Percentiles rank a stretch among this genome's conserved stretches.
These are phyloP conservation scores for Aphidoletes aphidimyza DNA, from an alignment of 2,888 invertebrate genomes.

Conservation along the genomic window DNA sequence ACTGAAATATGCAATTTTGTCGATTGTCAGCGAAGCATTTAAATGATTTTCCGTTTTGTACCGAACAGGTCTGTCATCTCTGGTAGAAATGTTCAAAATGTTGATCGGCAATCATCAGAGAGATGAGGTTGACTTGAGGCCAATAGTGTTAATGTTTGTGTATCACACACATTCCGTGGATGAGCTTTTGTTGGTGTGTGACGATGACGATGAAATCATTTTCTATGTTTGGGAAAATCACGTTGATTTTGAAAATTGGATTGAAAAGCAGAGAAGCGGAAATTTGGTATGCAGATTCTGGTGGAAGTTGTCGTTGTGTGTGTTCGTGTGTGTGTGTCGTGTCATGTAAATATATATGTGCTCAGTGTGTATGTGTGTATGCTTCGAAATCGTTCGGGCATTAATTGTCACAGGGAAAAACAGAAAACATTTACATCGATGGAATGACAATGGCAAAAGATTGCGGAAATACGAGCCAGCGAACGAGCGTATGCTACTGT, in stretches of 20 bases:
- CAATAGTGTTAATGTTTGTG: background rate
- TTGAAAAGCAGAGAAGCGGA: background rate
- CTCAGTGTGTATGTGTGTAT: background rate
- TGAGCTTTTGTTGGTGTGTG: too few species aligned
- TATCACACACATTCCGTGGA: too few species aligned
- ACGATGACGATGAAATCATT: background rate
- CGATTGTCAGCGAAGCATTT: background rate
- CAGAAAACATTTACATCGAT: background rate
- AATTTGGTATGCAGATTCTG: background rate
- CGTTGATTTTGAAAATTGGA: background rate
- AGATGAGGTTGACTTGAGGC: background rate
- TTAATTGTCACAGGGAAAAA: background rate
- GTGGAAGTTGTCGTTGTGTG: background rate
- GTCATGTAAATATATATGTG: slow-evolving; percentile 27
- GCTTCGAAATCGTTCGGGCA: background rate
- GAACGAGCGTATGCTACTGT: background rate
- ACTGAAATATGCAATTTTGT: background rate
- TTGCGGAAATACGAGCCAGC: background rate
- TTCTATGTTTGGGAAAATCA: background rate
- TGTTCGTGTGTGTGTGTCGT: too few species aligned
- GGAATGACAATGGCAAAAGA: slow-evolving; percentile 24
- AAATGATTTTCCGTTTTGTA: slow-evolving; percentile 2
- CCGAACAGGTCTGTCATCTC: background rate
- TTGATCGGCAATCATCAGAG: slow-evolving; percentile 17
- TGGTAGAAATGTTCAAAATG: background rate